These are phyloP conservation scores for Macropis europaea DNA, from an alignment of 2,888 invertebrate species.

Conservation along the genomic window DNA sequence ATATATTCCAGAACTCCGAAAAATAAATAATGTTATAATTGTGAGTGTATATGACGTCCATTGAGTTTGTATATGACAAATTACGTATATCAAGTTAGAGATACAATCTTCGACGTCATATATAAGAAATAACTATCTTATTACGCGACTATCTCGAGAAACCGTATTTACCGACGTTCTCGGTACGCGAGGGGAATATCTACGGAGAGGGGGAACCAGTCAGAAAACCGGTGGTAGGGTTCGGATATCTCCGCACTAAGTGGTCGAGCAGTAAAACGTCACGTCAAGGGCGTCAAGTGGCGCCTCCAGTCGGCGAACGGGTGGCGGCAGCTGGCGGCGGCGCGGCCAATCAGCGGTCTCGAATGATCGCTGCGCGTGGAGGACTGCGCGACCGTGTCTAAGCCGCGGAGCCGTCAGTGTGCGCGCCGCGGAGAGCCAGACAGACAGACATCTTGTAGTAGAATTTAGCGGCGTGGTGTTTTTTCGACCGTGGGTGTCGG, in stretches of 20 bases:
- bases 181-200: too few relatives aligned
- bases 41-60: too few relatives aligned
- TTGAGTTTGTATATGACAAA: too few relatives aligned
- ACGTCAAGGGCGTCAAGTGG: constrained; percentile 45
- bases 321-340: constrained; percentile 60
- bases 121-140: too few relatives aligned
- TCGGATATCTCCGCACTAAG: neutral
- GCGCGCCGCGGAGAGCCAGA: constrained; percentile 74
- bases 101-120: too few relatives aligned
- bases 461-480: constrained; percentile 76
- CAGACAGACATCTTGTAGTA: constrained; percentile 78
- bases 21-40: too few relatives aligned
- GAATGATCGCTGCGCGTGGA: constrained; percentile 76
- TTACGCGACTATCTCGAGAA: too few relatives aligned
- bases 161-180: too few relatives aligned
- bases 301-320: constrained; percentile 34
- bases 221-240: too few relatives aligned
- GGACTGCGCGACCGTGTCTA: constrained; percentile 69
- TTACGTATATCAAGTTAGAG: too few relatives aligned
- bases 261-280: neutral
- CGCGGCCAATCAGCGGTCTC: constrained; percentile 58
- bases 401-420: constrained; percentile 74
- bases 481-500: constrained; percentile 70
- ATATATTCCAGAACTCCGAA: too few relatives aligned
- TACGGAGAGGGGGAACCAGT: too few relatives aligned